Evolutionary conservation across 2,113 vertebrate species (phyloP).

Genomic region (Herpetotheres cachinnans): DNA sequence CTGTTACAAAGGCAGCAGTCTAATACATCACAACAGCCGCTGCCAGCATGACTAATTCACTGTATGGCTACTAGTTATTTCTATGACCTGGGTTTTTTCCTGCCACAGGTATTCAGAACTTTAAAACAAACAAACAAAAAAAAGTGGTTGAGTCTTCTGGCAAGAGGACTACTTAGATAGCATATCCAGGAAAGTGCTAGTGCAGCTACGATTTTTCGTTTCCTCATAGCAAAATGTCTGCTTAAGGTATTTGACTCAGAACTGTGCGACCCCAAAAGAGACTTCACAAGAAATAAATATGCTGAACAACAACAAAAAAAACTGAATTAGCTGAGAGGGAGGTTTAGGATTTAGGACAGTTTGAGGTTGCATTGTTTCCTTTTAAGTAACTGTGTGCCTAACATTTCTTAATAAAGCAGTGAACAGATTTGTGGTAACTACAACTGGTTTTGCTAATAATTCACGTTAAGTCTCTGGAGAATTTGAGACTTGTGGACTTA

Average conservation of each 20-base stretch:
- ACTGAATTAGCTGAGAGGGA: neutral
- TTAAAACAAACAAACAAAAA: neutral
- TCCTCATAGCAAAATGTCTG: neutral
- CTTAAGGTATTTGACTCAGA: neutral
- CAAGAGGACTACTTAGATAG: neutral
- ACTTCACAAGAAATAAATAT: neutral
- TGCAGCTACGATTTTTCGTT: neutral
- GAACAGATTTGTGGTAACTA: neutral
- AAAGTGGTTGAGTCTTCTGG: neutral
- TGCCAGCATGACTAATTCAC: neutral
- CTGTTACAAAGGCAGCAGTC: neutral
- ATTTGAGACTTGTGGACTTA: neutral
- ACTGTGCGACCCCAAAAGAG: neutral
- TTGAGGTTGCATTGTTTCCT: neutral
- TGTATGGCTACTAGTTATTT: neutral
- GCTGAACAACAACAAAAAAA: neutral
- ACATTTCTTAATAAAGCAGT: neutral
- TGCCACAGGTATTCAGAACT: neutral
- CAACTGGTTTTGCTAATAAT: neutral
- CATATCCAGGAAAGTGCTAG: neutral
- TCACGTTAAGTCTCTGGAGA: neutral
- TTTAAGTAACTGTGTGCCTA: neutral
- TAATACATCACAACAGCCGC: neutral
- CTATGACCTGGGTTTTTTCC: neutral
- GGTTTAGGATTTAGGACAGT: neutral